These are phyloP conservation scores for Phainopepla nitens DNA, from an alignment of 2,113 vertebrate species.

Conservation along the genomic window DNA sequence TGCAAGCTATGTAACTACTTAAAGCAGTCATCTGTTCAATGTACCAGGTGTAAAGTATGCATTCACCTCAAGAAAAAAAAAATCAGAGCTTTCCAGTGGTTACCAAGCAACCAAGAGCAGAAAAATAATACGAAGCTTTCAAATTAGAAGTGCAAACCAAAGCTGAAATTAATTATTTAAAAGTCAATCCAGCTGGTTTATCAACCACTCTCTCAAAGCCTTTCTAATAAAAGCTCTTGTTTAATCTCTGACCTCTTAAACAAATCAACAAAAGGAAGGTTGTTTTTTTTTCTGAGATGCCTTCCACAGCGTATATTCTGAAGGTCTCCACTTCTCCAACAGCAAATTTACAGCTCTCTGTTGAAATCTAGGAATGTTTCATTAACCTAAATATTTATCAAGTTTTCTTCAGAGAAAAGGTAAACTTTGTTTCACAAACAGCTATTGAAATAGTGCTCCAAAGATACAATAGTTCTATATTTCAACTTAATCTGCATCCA, in stretches of 20 bases:
- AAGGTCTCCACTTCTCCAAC: background rate
- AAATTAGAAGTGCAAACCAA: conserved; percentile 40
- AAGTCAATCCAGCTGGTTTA: conserved; percentile 33
- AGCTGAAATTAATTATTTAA: conserved; percentile 58
- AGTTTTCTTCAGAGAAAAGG: background rate
- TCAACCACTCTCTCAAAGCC: conserved; percentile 6
- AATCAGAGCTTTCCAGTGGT: background rate
- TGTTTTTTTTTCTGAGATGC: background rate
- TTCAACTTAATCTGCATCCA: background rate
- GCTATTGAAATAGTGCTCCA: background rate
- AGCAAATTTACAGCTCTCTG: background rate
- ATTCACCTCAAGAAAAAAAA: background rate
- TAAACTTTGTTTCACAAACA: background rate
- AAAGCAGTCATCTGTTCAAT: background rate
- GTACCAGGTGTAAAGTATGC: background rate
- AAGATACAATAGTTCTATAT: background rate
- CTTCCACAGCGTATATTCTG: background rate
- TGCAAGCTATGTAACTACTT: background rate
- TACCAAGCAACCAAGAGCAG: conserved; percentile 51
- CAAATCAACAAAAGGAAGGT: background rate
- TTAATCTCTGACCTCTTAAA: conserved; percentile 13
- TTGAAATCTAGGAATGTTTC: background rate
- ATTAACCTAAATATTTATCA: background rate
- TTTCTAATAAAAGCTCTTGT: background rate
- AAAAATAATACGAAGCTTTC: conserved; percentile 34